Base-by-base conservation (phyloP, 2,888 invertebrate species). In the Drosophila kuntzei region DNA sequence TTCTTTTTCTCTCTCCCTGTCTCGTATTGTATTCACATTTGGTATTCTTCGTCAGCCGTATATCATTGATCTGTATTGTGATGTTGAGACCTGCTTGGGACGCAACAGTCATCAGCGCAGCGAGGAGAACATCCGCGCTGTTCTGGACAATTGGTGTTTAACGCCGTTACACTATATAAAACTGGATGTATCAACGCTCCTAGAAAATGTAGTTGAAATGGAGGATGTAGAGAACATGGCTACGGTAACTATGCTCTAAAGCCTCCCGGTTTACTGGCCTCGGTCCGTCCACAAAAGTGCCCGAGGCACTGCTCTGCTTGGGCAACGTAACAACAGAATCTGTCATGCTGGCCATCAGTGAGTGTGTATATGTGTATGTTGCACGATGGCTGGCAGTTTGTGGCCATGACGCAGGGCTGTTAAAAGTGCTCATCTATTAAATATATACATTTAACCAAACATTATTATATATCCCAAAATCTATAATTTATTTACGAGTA, bases 161-260 rank as follows among this genome's bases (percentile, higher is more conserved):
- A 96, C 97, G 0, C 98, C 98, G 1, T 89, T 93, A n/a, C 95
- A 96, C 90, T 97, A 96, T 91, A 95, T 96, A 29, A 94, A 95
- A 74, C 92, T 98, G 70, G 98, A 98, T 91, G 94, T 97, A 9
- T 95, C 96, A 14, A 95, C 96, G 18, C 93, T 98, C 75, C 94
- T 98, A 57, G 97, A 98, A 92, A 96, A 95, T 79, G 96, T 95
- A 39, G 95, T 97, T 59, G 96, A 96, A 90, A 97, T 97, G 97
- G 97, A 97, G 89, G 95, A 96, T 83, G 94, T 91, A n/a, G 92
- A 93, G 18, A 93, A 93, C 59, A 93, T 93, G 89, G 93, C 93
- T 64, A 90, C 83, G 90, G 90, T 90, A 90, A 90, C 85, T 90
- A 88, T 79, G 70, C 58, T 59, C 50, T 65, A 63, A 72, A 5